Base-by-base conservation (phyloP, 1,140 invertebrate genomes). In the Cydia splendana region DNA sequence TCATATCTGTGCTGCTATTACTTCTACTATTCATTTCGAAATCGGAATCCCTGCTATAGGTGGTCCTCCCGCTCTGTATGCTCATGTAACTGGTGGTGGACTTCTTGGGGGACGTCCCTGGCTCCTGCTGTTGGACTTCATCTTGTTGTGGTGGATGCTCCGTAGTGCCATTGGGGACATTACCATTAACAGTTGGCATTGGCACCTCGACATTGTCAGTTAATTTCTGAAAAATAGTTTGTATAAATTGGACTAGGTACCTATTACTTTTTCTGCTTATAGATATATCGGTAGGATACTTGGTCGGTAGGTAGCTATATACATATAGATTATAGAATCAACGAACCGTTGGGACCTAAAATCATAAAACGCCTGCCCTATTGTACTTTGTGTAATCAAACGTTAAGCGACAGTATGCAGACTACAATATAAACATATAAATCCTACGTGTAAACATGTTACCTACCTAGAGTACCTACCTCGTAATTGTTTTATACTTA, bases 41-140 rank as follows among this genome's bases (percentile, higher is more conserved):
- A 69, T 92, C 88, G 13, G 87, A 83, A 65, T 78, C 83, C 34
- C 77, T 82, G 73, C 84, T 85, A 62, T 65, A 78, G 9, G 74
- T 84, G 0, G 86, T 89, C 65, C 90, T 88, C 75, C 79, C 85
- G 80, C 91, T 92, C 34, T 88, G 81, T 67, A 87, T 78, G 71
- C 89, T 92, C 84, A 89, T 85, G 77, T 88, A 84, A 82, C 91
- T 92, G 0, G 67, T 38, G 67, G 67, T 71, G 34, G 80, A 84
- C 38, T 89, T 91, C 76, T 90, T 90, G 75, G 83, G 84, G n/a
- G 85, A 86, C 0, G 71, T 81, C 13, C 82, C 81, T 2, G 78
- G 80, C 30, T 87, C 85, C 18, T 42, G 30, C n/a, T 18, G 13
- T 65, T 65, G 30, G 38, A 20, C 28, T 78, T 85, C 24, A 80